Evolutionary conservation across 2,797 vertebrate genomes (phyloP).

Genomic region (Eidolon dupreanum): DNA sequence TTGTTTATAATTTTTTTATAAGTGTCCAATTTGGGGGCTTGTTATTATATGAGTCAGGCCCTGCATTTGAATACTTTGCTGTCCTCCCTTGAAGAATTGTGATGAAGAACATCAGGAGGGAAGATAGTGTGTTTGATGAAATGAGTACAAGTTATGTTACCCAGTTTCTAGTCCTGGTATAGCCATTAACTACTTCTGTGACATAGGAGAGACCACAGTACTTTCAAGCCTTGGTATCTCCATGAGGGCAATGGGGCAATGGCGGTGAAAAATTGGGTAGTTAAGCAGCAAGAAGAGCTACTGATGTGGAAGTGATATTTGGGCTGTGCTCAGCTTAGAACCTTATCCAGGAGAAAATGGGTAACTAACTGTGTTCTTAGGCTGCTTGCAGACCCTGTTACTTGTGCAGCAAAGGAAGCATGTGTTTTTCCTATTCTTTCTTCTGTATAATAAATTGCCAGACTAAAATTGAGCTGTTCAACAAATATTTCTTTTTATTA

Average conservation of each 20-base stretch:
- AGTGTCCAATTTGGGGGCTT: not conserved
- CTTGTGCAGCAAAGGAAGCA: slow-evolving; percentile 24
- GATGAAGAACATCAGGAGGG: not conserved
- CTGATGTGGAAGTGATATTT: slow-evolving; percentile 51
- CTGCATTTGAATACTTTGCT: not conserved
- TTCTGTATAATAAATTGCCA: slow-evolving; percentile 66
- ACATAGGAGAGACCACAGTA: not conserved
- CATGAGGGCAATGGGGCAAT: not conserved
- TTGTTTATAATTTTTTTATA: not conserved
- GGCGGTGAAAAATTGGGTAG: not conserved
- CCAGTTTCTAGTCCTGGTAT: not conserved
- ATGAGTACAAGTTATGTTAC: not conserved
- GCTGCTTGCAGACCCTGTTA: not conserved
- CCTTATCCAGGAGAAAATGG: not conserved
- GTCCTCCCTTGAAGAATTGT: not conserved
- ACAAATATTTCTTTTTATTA: slow-evolving; percentile 73
- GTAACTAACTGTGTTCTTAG: not conserved
- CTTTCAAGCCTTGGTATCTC: not conserved
- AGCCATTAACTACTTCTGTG: not conserved
- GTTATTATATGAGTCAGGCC: not conserved
- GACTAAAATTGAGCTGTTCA: slow-evolving; percentile 64
- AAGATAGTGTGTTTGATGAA: not conserved
- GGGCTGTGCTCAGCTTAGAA: not conserved
- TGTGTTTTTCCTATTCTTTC: not conserved
- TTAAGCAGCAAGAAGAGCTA: slow-evolving; percentile 33